Conservation (phyloP, 1,140 invertebrate genomes). For the Arctopsyche grandis region DNA sequence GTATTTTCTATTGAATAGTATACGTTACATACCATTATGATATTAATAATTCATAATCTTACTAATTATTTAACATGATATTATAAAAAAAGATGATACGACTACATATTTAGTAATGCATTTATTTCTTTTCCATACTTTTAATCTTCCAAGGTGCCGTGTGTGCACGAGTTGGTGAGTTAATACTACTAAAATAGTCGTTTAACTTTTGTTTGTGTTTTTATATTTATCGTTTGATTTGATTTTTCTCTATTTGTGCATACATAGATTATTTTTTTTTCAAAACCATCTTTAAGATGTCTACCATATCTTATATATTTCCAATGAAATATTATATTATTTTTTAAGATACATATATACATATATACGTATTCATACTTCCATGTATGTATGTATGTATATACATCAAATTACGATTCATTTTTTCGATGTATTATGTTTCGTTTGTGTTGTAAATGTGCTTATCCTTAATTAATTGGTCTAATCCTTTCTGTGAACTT, state of each 20-base stretch:
- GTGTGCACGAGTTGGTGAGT: conserved; percentile 66
- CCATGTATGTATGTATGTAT: too few species aligned
- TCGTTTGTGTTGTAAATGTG: background rate
- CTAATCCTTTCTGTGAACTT: too few species aligned
- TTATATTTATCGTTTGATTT: background rate
- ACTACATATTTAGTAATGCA: conserved; percentile 43
- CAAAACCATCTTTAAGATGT: background rate
- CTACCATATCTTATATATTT: too few species aligned
- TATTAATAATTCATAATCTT: conserved; percentile 10
- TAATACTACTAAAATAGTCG: conserved; percentile 7
- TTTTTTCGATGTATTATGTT: background rate
- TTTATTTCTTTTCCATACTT: conserved; percentile 51
- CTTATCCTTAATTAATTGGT: too few species aligned
- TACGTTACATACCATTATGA: background rate
- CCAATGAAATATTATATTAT: too few species aligned
- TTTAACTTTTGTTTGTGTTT: background rate
- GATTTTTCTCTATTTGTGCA: background rate
- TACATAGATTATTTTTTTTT: background rate
- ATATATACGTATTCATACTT: too few species aligned
- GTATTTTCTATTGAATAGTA: conserved; percentile 66
- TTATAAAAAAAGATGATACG: too few species aligned
- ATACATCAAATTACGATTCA: too few species aligned
- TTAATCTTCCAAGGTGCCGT: conserved; percentile 64
- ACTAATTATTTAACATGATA: conserved; percentile 27
- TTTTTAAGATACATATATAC: too few species aligned